Percentiles rank a stretch among this genome's conserved stretches.
Evolutionary conservation across 2,113 vertebrate species (phyloP).

Genomic region (Nettapus auritus): DNA sequence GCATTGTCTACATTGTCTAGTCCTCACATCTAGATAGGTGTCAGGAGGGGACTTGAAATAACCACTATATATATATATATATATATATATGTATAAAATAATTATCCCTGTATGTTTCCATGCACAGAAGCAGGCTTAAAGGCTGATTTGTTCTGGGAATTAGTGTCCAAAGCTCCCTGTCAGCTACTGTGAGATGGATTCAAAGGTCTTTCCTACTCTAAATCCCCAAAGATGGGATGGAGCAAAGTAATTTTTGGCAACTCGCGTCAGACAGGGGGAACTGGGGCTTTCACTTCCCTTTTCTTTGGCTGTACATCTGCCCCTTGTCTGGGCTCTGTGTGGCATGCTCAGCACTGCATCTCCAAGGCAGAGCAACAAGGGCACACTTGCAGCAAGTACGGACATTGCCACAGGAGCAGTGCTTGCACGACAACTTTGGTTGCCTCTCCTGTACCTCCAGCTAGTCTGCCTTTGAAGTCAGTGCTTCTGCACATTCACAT

Average conservation of each 20-base stretch:
- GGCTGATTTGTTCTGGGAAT: not conserved
- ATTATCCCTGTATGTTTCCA: not conserved
- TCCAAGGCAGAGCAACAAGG: not conserved
- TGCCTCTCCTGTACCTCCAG: not conserved
- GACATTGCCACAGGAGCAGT: not conserved
- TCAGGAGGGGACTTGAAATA: not conserved
- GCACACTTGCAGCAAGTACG: not conserved
- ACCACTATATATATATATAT: too few species aligned
- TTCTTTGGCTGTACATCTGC: conserved; percentile 12
- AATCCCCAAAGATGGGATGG: conserved; percentile 1
- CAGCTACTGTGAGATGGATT: not conserved
- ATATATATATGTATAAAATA: not conserved
- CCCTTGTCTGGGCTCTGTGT: not conserved
- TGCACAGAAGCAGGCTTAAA: not conserved
- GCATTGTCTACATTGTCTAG: not conserved
- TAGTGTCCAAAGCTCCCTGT: not conserved
- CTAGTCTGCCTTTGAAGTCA: not conserved
- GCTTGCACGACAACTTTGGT: not conserved
- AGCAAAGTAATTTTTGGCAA: not conserved
- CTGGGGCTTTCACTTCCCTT: conserved; percentile 52
- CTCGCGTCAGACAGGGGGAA: not conserved
- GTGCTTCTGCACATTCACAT: not conserved
- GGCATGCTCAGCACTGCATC: not conserved
- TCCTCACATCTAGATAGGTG: not conserved
- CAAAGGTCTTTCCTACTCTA: not conserved